These are phyloP conservation scores for Agapornis roseicollis DNA, from an alignment of 2,113 vertebrate genomes.

Conservation along the genomic window DNA sequence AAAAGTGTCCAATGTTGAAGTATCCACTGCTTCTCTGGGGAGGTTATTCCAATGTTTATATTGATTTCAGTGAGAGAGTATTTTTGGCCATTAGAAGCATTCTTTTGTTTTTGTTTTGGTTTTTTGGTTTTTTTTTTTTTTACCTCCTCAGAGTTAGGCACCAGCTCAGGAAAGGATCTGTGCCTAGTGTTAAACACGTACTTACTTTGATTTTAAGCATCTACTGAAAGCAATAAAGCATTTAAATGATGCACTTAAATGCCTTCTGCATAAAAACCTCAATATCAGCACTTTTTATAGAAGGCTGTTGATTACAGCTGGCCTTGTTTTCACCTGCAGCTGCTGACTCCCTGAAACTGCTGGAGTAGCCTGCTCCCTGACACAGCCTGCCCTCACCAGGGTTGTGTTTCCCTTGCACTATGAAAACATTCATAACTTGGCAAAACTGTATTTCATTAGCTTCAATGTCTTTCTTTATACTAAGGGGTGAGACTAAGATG, in stretches of 20 bases:
- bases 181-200: background rate
- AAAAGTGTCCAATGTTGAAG: background rate
- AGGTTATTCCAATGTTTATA: background rate
- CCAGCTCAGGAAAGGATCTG: background rate
- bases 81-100: background rate
- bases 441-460: background rate
- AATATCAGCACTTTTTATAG: slow-evolving; percentile 1
- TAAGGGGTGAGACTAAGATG: background rate
- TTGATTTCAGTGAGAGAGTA: background rate
- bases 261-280: background rate
- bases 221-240: background rate
- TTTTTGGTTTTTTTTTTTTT: background rate
- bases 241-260: background rate
- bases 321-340: background rate
- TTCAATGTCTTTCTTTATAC: background rate
- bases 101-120: background rate
- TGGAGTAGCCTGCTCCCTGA: background rate
- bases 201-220: background rate
- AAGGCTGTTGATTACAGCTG: background rate
- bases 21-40: background rate
- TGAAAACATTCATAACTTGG: background rate
- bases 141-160: background rate
- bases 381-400: fast-evolving
- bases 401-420: fast-evolving
- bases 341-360: background rate